phyloP scores from a whole-genome alignment of 2,888 invertebrate genomes.

The Drosophila imparisetae region DNA sequence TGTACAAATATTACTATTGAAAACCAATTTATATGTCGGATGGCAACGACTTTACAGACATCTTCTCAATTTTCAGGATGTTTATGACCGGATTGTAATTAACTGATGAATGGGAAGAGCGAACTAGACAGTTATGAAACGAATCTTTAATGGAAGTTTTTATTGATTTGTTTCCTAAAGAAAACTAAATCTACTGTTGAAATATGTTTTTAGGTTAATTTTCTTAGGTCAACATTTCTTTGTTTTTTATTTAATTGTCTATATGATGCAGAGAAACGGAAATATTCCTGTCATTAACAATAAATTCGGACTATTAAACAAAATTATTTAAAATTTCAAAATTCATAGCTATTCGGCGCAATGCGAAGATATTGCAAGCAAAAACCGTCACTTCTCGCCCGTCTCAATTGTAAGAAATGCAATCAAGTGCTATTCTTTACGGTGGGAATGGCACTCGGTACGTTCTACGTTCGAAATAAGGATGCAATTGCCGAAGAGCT shows the following conservation, averaged over 20 bases:
- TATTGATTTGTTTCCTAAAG: not conserved
- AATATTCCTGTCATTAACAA: not conserved
- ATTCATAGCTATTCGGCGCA: not conserved
- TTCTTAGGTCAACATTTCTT: not conserved
- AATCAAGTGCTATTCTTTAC: slow-evolving; percentile 7
- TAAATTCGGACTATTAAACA: not conserved
- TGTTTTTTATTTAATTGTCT: not conserved
- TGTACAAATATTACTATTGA: slow-evolving; percentile 26
- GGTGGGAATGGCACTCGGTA: not conserved
- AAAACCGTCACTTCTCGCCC: not conserved
- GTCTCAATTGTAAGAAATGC: slow-evolving; percentile 3
- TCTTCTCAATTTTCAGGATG: slow-evolving; percentile 24
- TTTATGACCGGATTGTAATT: slow-evolving; percentile 25
- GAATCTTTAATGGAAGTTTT: not conserved
- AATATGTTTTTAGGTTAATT: not conserved
- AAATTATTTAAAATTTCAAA: not conserved
- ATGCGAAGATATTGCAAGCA: not conserved
- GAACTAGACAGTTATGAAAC: slow-evolving; percentile 1
- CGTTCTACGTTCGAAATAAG: not conserved
- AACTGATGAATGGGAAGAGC: slow-evolving; percentile 9
- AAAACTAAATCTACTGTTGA: not conserved
- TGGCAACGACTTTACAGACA: slow-evolving; percentile 24
- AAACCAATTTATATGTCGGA: slow-evolving; percentile 50
- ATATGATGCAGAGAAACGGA: not conserved
- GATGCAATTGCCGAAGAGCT: not conserved